Evolutionary conservation across 2,113 vertebrate genomes (phyloP).

Genomic region (Brachionichthys hirsutus): DNA sequence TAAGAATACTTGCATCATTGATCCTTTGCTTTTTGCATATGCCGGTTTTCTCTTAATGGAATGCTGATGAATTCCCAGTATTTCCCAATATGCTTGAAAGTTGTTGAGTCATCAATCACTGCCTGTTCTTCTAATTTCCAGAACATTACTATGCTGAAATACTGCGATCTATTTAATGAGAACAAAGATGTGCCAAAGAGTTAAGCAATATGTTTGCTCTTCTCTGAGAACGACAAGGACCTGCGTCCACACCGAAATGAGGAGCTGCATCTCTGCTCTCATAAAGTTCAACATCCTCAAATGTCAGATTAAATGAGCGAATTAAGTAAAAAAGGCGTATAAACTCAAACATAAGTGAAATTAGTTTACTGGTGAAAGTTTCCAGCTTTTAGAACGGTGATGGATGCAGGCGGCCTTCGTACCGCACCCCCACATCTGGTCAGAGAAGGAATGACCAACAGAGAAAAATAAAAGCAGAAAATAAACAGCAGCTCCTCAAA

Average conservation of each 20-base stretch:
- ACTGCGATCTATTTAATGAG: conserved; percentile 34
- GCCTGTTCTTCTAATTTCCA: conserved; percentile 33
- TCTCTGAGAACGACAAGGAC: no score
- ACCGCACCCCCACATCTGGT: neutral
- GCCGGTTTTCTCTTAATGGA: no score
- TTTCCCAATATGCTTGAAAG: conserved; percentile 37
- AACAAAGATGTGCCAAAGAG: conserved; percentile 1
- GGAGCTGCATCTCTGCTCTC: neutral
- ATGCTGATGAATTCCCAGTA: no score
- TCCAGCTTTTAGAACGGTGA: conserved; percentile 19
- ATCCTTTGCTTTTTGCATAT: no score
- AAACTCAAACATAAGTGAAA: no score
- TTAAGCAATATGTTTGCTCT: conserved; percentile 7
- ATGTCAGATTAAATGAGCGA: no score
- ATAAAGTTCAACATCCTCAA: no score
- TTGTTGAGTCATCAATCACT: conserved; percentile 36
- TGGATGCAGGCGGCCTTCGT: conserved; percentile 25
- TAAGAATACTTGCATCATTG: no score
- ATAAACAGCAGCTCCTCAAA: conserved; percentile 30
- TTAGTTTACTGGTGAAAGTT: conserved; percentile 22
- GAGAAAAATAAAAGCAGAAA: conserved; percentile 23
- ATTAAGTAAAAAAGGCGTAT: no score
- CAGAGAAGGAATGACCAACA: conserved; percentile 15
- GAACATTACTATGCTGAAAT: conserved; percentile 32
- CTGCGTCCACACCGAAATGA: no score